phyloP scores from a whole-genome alignment of 2,888 invertebrate genomes.

The Choristoneura rosaceana region DNA sequence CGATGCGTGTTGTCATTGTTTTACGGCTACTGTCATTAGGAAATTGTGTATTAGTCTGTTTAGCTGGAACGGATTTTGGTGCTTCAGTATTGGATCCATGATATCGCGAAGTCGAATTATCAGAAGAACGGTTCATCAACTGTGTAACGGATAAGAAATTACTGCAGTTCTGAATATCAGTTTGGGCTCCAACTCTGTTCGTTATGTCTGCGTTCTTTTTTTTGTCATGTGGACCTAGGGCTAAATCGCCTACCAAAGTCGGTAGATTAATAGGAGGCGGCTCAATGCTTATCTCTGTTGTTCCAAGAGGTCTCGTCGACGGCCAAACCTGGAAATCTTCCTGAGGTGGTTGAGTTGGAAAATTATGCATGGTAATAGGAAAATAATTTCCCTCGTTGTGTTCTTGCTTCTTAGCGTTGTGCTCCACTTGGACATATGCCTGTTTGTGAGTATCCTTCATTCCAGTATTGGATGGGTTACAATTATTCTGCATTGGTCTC shows the following conservation, averaged over 20 bases:
- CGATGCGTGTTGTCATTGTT: slow-evolving; percentile 62
- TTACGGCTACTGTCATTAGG: slow-evolving; percentile 68
- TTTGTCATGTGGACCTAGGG: slow-evolving; percentile 79
- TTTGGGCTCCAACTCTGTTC: slow-evolving; percentile 60
- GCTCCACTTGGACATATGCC: slow-evolving; percentile 63
- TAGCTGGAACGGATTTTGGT: slow-evolving; percentile 60
- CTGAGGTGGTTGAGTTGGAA: slow-evolving; percentile 67
- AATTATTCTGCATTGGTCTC: slow-evolving; percentile 72
- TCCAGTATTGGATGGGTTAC: slow-evolving; percentile 60
- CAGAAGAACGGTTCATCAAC: slow-evolving; percentile 77
- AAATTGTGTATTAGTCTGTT: slow-evolving; percentile 66
- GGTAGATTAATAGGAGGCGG: slow-evolving; percentile 80
- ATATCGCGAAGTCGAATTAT: slow-evolving; percentile 69
- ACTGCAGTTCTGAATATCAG: slow-evolving; percentile 74
- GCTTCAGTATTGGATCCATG: slow-evolving; percentile 64
- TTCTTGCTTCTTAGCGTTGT: slow-evolving; percentile 66
- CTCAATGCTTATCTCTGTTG: slow-evolving; percentile 80
- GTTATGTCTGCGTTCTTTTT: slow-evolving; percentile 69
- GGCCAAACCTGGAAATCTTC: slow-evolving; percentile 81
- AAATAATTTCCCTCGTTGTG: slow-evolving; percentile 73
- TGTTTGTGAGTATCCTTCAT: slow-evolving; percentile 67
- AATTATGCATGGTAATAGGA: slow-evolving; percentile 77
- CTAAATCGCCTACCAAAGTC: slow-evolving; percentile 78
- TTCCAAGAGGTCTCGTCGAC: slow-evolving; percentile 73
- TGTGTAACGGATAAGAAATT: slow-evolving; percentile 81